Evolutionary conservation across 2,888 invertebrate species (phyloP).

Genomic region (Epistrophe grossulariae): DNA sequence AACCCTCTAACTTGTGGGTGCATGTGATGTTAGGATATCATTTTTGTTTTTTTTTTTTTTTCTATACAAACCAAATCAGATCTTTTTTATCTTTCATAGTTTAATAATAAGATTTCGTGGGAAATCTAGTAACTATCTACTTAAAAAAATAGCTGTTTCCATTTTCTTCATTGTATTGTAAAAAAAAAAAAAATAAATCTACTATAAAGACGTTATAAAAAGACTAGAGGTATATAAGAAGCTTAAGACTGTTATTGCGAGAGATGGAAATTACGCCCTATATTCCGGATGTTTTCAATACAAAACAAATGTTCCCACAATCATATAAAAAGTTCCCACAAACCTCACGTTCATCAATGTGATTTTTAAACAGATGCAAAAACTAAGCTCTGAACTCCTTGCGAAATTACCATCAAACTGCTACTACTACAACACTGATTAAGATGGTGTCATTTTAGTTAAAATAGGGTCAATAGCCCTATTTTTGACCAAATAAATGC

Average conservation of each 20-base stretch:
- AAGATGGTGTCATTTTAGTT: neutral
- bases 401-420: conserved; percentile 12
- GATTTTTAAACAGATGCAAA: conserved; percentile 21
- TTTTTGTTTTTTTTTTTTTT: conserved; percentile 4
- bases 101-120: conserved; percentile 70
- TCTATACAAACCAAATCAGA: conserved; percentile 65
- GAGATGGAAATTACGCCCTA: conserved; percentile 69
- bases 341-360: conserved; percentile 3
- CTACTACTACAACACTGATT: neutral
- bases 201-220: neutral
- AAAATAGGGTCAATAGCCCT: conserved; percentile 36
- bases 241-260: conserved; percentile 28
- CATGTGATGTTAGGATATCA: conserved; percentile 69
- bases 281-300: conserved; percentile 72
- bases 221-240: conserved; percentile 16
- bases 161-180: conserved; percentile 16
- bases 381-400: conserved; percentile 18
- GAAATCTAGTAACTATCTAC: conserved; percentile 48
- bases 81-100: conserved; percentile 64
- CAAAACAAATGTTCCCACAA: conserved; percentile 51
- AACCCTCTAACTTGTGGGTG: conserved; percentile 61
- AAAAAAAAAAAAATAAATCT: neutral
- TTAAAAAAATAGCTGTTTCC: conserved; percentile 46
- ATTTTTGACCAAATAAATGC: conserved; percentile 25
- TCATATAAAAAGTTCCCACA: conserved; percentile 61